Evolutionary conservation across 2,113 vertebrate species (phyloP), one percentile per base, ranked within the genome.

Genomic region (Tragelaphus buxtoni): DNA sequence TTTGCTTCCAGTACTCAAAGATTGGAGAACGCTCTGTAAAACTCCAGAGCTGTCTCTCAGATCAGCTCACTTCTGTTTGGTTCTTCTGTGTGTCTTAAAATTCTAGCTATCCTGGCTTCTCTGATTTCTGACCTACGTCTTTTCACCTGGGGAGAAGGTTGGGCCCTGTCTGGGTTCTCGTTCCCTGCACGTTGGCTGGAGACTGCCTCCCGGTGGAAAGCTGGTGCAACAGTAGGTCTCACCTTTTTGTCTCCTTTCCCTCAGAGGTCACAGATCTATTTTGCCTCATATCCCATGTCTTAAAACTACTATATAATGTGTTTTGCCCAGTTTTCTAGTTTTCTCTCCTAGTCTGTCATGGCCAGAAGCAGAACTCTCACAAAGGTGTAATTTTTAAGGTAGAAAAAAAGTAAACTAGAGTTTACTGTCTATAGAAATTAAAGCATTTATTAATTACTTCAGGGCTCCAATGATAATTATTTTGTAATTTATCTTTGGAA

Each of bases 331-430:
- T n/a, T 80, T 91, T 90, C 81, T 47, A 72, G 32, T 76, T 91
- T 93, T 90, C 51, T 32, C 6, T 85, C 39, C 28, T 76, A 32
- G 89, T 85, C 51, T 13, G 74, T 85, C 69, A 91, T 69, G 5
- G 13, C 49, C n/a, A 95, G 69, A 80, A 65, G 24, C 12, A 90
- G 77, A 84, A 47, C n/a, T 55, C 45, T 22, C 28, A 30, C 24
- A 39, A 95, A 94, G 49, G 20, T 82, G 81, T 32, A 60, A 53
- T 90, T 90, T 95, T 94, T 72, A 93, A 94, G 77, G 22, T 10
- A 81, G 58, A 26, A 61, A 77, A 82, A 55, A 55, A 7, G 2
- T 35, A 47, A 82, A 69, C 7, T 58, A 53, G 35, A 60, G 5
- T 88, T 94, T 58, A 76, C 18, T 86, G 51, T 32, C 42, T 65